Base-by-base conservation (phyloP, 2,888 invertebrate species). In the Philopedon plagiatum region DNA sequence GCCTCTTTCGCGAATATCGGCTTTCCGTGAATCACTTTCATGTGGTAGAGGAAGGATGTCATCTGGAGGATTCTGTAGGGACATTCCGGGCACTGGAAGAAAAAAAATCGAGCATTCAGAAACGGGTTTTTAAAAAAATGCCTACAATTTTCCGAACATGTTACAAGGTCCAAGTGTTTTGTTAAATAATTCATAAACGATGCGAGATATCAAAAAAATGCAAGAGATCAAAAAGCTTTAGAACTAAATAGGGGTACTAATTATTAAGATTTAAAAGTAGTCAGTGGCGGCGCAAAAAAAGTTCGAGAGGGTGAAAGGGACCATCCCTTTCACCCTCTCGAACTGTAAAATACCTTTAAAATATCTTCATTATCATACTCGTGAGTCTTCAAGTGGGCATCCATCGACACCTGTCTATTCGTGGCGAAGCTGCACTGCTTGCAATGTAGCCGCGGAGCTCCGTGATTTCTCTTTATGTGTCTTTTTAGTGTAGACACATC, bases 391-490 rank as follows among this genome's bases (percentile, higher is more conserved):
- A 57, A 15, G 44, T 75, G 74, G 11, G 74, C 74, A 1, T 23
- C 56, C 74, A 75, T 72, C 1, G 74, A 75, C 5, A 34, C 57
- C 26, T 39, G 46, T 39, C 74, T 56, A 29, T 71, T 75, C 0
- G 74, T 75, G 2, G 71, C 64, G 34, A 72, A 75, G 39, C 46
- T 56, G 32, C 74, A 75, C 23, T 68, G 29, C 2, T 64, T 34
- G 37, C 74, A 75, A 15, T 61, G 37, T 2, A 70, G 19, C 21
- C 70, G 56, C 0, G 70, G 74, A 2, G 62, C 61, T 21, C 74
- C 74, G 32, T 74, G 74, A 18, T 70, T 71, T 13, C 74, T 66
- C 18, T 70, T 74, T 8, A 74, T 74, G 37, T 74, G 74, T 13
- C 74, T 54, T 18, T 74, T 73, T 34, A 74, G 32, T 0, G 74